Evolutionary conservation across 2,888 invertebrate species (phyloP).

Genomic region (Lepidochrysops patricia): DNA sequence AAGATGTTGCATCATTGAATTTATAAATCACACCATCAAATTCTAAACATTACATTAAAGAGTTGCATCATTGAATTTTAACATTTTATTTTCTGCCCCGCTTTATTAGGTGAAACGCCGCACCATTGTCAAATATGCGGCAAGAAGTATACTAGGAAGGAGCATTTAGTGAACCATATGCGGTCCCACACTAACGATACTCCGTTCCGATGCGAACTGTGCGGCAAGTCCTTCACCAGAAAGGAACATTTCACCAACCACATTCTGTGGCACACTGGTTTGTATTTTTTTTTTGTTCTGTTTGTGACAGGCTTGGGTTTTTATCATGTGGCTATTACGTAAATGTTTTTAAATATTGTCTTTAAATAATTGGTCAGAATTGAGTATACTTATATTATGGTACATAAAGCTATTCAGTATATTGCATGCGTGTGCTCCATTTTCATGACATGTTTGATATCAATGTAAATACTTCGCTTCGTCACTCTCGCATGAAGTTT

Average conservation of each 20-base stretch:
- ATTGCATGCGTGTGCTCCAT: no score
- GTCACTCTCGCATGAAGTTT: no score
- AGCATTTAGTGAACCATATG: slow-evolving; percentile 91
- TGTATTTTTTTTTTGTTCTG: slow-evolving; percentile 41
- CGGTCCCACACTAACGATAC: slow-evolving; percentile 91
- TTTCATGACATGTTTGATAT: no score
- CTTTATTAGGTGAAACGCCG: slow-evolving; percentile 83
- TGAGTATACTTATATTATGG: no score
- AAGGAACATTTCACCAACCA: slow-evolving; percentile 94
- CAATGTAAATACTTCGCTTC: no score
- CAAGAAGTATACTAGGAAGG: slow-evolving; percentile 91
- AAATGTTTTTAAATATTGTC: not conserved
- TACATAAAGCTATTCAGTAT: no score
- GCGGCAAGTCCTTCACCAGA: slow-evolving; percentile 90
- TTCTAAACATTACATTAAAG: slow-evolving; percentile 19
- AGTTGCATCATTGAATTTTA: slow-evolving; percentile 74
- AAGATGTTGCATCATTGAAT: not conserved
- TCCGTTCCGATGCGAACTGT: slow-evolving; percentile 89
- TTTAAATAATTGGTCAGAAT: no score
- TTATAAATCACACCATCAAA: not conserved
- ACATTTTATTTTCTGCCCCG: slow-evolving; percentile 66
- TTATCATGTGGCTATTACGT: slow-evolving; percentile 14
- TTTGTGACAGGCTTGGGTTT: slow-evolving; percentile 43
- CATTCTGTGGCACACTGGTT: slow-evolving; percentile 90
- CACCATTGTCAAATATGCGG: slow-evolving; percentile 91